Conservation (phyloP, 2,113 vertebrate genomes). For the Sorex fumeus region DNA sequence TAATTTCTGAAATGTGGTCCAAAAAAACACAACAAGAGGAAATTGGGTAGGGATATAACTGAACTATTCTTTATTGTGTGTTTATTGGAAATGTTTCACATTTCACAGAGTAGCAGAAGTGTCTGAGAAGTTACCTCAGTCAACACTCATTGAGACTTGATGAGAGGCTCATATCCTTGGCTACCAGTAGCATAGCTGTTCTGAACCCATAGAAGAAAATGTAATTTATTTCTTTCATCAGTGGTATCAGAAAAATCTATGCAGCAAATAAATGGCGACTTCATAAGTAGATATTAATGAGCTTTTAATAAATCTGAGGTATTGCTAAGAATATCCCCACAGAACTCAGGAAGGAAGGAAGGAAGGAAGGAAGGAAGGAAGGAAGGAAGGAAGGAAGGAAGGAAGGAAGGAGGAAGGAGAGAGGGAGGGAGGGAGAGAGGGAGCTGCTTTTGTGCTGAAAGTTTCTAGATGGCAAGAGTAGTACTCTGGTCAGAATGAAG, state of each 20-base stretch:
- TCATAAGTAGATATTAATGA: conserved; percentile 74
- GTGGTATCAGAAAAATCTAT: conserved; percentile 69
- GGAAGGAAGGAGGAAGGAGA: too few species aligned
- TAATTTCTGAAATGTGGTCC: not conserved
- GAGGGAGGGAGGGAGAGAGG: too few species aligned
- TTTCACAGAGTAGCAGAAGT: not conserved
- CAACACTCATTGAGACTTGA: not conserved
- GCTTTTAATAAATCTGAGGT: conserved; percentile 80
- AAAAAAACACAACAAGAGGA: not conserved
- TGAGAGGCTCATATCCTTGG: not conserved
- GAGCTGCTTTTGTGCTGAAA: conserved; percentile 20
- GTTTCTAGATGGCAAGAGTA: conserved; percentile 41
- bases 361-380: not conserved
- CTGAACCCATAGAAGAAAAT: conserved; percentile 57
- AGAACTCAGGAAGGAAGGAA: conserved; percentile 29
- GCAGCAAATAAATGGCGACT: conserved; percentile 73
- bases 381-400: too few species aligned
- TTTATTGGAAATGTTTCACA: not conserved
- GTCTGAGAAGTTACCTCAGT: not conserved
- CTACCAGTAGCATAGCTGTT: conserved; percentile 8
- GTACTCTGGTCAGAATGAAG: not conserved
- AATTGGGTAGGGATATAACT: not conserved
- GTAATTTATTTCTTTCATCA: conserved; percentile 63
- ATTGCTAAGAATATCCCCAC: conserved; percentile 55
- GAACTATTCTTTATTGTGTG: not conserved